These are phyloP conservation scores for Bryconaethiops microstoma DNA, from an alignment of 2,797 vertebrate genomes.

Conservation along the genomic window DNA sequence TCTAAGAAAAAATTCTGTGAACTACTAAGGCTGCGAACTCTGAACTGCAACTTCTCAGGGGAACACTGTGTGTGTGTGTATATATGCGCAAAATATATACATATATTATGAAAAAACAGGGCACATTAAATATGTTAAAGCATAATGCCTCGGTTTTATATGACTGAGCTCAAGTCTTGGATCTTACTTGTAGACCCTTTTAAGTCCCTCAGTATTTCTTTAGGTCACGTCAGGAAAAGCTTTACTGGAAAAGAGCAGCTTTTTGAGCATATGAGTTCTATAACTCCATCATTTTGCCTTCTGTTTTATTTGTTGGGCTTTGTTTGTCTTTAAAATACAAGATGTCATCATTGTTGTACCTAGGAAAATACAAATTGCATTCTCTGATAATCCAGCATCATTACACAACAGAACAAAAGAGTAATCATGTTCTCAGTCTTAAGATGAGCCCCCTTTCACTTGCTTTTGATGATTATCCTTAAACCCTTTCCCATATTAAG, in stretches of 20 bases:
- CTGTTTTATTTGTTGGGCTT: conserved; percentile 68
- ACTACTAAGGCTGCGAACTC: no score
- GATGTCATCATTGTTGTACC: conserved; percentile 60
- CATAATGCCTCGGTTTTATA: no score
- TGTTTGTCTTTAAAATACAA: conserved; percentile 47
- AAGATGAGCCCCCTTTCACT: background rate
- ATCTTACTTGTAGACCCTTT: background rate
- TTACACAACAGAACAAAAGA: conserved; percentile 63
- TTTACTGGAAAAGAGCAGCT: conserved; percentile 56
- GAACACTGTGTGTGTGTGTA: no score
- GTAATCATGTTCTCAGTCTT: conserved; percentile 63
- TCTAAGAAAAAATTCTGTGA: no score
- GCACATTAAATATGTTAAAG: no score
- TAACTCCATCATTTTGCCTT: conserved; percentile 56
- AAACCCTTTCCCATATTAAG: conserved; percentile 44
- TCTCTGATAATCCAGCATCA: conserved; percentile 72
- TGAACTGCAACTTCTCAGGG: no score
- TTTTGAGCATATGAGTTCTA: conserved; percentile 63
- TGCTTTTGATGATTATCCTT: conserved; percentile 26
- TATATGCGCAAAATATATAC: no score
- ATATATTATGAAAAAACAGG: no score
- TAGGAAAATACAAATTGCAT: conserved; percentile 70
- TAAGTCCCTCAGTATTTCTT: conserved; percentile 46
- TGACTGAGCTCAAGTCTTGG: no score
- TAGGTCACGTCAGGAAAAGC: conserved; percentile 38